These are phyloP conservation scores for Acanthurus tractus DNA, from an alignment of 2,797 vertebrate genomes.

Conservation along the genomic window DNA sequence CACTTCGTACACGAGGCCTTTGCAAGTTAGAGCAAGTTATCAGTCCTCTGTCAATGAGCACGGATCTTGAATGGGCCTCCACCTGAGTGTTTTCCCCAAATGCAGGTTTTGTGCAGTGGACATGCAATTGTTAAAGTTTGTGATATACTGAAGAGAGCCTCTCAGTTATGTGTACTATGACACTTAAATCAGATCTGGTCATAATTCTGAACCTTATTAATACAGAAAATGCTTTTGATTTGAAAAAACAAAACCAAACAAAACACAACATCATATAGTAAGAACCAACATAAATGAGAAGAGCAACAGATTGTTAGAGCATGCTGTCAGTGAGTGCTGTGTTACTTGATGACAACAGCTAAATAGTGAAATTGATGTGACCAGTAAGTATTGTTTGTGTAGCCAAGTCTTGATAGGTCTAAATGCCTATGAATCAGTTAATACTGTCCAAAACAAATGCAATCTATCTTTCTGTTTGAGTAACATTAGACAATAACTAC, in stretches of 20 bases:
- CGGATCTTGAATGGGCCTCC: background rate
- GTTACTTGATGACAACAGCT: background rate
- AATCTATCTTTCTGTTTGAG: too few relatives aligned
- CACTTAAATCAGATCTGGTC: background rate
- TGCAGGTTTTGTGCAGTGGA: background rate
- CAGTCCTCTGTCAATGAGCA: constrained; percentile 21
- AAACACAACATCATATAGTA: background rate
- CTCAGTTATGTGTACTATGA: background rate
- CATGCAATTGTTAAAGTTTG: too few relatives aligned
- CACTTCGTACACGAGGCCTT: constrained; percentile 64
- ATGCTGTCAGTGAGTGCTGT: background rate
- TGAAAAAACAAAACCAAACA: background rate
- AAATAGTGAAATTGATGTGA: background rate
- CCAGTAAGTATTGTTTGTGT: background rate
- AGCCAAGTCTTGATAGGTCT: background rate
- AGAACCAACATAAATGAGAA: background rate
- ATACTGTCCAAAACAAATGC: too few relatives aligned
- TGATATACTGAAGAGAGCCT: too few relatives aligned
- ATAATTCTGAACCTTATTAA: background rate
- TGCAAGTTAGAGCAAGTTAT: constrained; percentile 5
- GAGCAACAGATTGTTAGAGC: background rate
- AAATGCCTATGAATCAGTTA: background rate
- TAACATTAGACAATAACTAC: too few relatives aligned
- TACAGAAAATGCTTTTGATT: background rate
- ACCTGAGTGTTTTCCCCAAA: background rate